These are phyloP conservation scores for Tetramorium simillimum DNA, from an alignment of 1,140 invertebrate genomes.

Conservation along the genomic window DNA sequence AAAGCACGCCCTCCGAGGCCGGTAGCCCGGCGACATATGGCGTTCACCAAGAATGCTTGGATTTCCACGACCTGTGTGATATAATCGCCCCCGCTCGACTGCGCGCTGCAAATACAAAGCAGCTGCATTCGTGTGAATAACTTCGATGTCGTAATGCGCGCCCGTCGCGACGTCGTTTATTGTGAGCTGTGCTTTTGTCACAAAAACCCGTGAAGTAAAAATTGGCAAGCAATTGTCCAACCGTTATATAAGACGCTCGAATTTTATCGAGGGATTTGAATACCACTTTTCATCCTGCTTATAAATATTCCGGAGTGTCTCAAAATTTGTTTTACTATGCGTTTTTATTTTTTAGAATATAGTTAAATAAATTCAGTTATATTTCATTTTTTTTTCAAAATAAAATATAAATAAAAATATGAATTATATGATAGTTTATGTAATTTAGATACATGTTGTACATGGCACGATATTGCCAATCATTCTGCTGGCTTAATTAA, in stretches of 20 bases:
- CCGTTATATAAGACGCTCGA: background rate
- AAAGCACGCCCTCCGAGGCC: background rate
- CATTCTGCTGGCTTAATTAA: conserved; percentile 4
- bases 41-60: conserved; percentile 69
- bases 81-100: conserved; percentile 62
- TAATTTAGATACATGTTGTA: background rate
- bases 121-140: conserved; percentile 69
- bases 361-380: background rate
- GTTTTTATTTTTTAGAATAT: background rate
- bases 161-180: conserved; percentile 3
- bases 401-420: background rate
- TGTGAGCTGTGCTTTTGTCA: background rate
- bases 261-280: background rate
- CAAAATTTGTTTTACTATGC: background rate
- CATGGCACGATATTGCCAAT: conserved; percentile 28
- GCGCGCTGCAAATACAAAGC: conserved; percentile 72
- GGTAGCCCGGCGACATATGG: conserved; percentile 66
- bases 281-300: background rate
- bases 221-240: background rate
- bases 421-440: background rate
- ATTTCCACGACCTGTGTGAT: conserved; percentile 67
- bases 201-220: background rate
- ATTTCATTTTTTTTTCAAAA: background rate
- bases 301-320: background rate
- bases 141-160: conserved; percentile 45